Base-by-base conservation (phyloP, 1,140 invertebrate species). In the Diprion similis region DNA sequence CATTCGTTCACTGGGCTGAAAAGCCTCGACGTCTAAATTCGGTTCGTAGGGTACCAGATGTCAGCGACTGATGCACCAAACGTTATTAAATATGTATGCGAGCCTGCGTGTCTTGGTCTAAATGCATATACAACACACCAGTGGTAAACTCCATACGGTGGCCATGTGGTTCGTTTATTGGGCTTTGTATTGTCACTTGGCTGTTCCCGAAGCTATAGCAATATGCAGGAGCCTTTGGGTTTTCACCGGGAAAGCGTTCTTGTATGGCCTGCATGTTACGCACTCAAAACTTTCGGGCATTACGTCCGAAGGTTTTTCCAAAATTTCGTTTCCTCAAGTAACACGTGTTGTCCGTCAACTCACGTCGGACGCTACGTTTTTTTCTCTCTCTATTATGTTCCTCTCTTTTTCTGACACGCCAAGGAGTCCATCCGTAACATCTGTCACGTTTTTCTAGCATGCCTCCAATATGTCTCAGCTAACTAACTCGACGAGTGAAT, bases 151-250 rank as follows among this genome's bases (percentile, higher is more conserved):
- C 72, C 73, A 78, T 76, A 76, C 72, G 77, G 77, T 71, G 66
- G 71, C 68, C 77, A 78, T 78, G 77, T 78, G 77, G 77, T 47
- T 68, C 70, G 24, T 76, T 78, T 66, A 78, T 78, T 76, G 71
- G 74, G 67, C 67, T 76, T 78, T 78, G 72, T 73, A 46, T 73
- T 71, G 73, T 74, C 72, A 75, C 72, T 77, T 74, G 76, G 71
- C 24, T 24, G 46, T 46, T 18, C 69, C 19, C 18, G n/a, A 37
- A 37, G 24, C 24, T 37, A 37, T 37, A 37, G 24, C 24, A 37
- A 13, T 13, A 13, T 15, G 9, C 51, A 13, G n/a, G 6, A 59
- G 51, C 51, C 51, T 59, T 59, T 10, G 51, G 51, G 51, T 59
- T 59, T 59, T 59, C 51, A 13, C 11, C 51, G 51, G n/a, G 51